Conservation (phyloP, 2,888 invertebrate genomes). For the Lypha dubia region DNA sequence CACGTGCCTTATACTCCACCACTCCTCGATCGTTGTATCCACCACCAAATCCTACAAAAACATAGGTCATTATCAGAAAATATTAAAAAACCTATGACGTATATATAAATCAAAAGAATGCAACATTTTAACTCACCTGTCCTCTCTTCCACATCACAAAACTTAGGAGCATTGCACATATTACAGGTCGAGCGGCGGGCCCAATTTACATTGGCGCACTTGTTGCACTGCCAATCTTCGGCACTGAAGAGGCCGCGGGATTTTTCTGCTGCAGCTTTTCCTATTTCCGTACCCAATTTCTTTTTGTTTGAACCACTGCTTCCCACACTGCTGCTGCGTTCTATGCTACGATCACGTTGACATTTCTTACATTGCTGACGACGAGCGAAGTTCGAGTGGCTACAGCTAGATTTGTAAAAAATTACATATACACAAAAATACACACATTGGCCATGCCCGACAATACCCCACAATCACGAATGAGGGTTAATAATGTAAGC, state of each 20-base stretch:
- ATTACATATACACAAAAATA: constrained; percentile 63
- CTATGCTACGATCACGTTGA: constrained; percentile 78
- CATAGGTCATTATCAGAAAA: not conserved
- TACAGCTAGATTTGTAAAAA: constrained; percentile 85
- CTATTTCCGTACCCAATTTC: constrained; percentile 97
- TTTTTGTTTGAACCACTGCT: constrained; percentile 84
- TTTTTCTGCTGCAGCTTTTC: constrained; percentile 99
- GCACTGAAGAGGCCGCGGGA: constrained; percentile 93
- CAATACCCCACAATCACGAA: constrained; percentile 58
- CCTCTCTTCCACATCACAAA: constrained; percentile 94
- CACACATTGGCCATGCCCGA: constrained; percentile 63
- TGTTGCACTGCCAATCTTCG: constrained; percentile 99
- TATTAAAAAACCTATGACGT: not conserved
- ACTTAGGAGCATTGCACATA: constrained; percentile 99
- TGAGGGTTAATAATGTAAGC: constrained; percentile 53
- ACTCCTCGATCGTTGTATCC: constrained; percentile 98
- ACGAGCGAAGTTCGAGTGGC: constrained; percentile 97
- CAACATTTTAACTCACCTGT: constrained; percentile 83
- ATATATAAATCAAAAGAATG: not conserved
- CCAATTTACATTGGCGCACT: constrained; percentile 99
- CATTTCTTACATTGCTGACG: constrained; percentile 96
- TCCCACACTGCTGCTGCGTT: constrained; percentile 76
- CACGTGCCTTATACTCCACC: constrained; percentile 96
- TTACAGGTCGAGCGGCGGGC: constrained; percentile 96
- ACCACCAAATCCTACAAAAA: constrained; percentile 88